phyloP scores from a whole-genome alignment of 1,140 invertebrate species.

The Lordiphosa clarofinis region DNA sequence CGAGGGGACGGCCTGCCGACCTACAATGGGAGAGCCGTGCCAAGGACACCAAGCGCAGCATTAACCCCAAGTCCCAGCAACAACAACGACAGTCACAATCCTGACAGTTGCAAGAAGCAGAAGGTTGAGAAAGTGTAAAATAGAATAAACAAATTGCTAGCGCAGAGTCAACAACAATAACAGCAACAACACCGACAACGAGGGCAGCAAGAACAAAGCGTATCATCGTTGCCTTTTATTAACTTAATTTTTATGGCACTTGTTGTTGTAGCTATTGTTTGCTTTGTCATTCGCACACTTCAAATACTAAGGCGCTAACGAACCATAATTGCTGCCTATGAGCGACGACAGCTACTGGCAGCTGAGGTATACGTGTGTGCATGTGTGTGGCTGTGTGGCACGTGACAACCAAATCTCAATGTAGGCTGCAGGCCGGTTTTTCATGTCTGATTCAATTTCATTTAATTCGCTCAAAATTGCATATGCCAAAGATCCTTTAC shows the following conservation, averaged over 20 bases:
- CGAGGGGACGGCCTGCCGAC: slow-evolving; percentile 27
- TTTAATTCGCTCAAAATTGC: slow-evolving; percentile 43
- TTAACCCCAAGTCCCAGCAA: slow-evolving; percentile 55
- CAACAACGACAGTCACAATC: slow-evolving; percentile 14
- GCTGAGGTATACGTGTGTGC: slow-evolving; percentile 33
- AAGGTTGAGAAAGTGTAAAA: slow-evolving; percentile 52
- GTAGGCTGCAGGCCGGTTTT: slow-evolving; percentile 34
- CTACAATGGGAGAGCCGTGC: slow-evolving; percentile 63
- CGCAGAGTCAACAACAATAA: slow-evolving; percentile 23
- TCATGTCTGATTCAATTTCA: slow-evolving; percentile 59
- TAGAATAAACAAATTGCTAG: slow-evolving; percentile 54
- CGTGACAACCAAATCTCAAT: slow-evolving; percentile 38
- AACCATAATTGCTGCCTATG: slow-evolving; percentile 76
- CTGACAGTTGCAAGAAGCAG: slow-evolving; percentile 15
- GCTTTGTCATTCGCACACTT: slow-evolving; percentile 66
- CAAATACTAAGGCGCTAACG: slow-evolving; percentile 73
- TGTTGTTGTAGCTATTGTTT: slow-evolving; percentile 51
- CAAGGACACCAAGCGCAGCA: slow-evolving; percentile 65
- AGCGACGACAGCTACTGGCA: slow-evolving; percentile 24
- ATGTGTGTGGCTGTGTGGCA: slow-evolving; percentile 27
- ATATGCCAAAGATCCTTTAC: slow-evolving; percentile 14
- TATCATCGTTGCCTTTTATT: slow-evolving; percentile 74
- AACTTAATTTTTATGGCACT: slow-evolving; percentile 78
- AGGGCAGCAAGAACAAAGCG: slow-evolving; percentile 53
- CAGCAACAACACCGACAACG: slow-evolving; percentile 32